These are phyloP conservation scores for Argopecten irradians DNA, from an alignment of 1,140 invertebrate species.

Conservation along the genomic window DNA sequence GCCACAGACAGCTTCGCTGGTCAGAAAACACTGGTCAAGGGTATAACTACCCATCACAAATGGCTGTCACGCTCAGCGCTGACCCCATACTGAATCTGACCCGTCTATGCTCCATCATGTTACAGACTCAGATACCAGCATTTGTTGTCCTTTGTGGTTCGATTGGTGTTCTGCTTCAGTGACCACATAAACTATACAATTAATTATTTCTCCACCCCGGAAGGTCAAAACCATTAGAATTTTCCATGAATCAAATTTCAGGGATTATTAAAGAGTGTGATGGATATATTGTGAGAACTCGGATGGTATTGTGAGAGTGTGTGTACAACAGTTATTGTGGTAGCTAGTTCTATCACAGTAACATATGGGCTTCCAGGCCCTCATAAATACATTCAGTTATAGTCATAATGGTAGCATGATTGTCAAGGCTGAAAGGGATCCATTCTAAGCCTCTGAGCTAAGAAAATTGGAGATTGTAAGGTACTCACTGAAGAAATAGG, in stretches of 20 bases:
- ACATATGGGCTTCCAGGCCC: not conserved
- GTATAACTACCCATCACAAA: conserved; percentile 1
- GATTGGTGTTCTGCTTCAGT: not conserved
- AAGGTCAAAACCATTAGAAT: conserved; percentile 17
- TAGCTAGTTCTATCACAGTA: not conserved
- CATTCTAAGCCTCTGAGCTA: not conserved
- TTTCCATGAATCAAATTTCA: conserved; percentile 22
- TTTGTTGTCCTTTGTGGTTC: not conserved
- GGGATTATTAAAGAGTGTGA: conserved; percentile 16
- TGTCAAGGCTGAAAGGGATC: not conserved
- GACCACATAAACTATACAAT: not conserved
- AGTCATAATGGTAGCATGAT: not conserved
- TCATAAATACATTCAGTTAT: not conserved
- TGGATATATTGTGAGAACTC: not conserved
- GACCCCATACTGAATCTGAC: conserved; percentile 14
- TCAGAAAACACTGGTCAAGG: not conserved
- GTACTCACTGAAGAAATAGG: not conserved
- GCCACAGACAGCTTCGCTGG: not conserved
- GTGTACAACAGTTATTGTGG: not conserved
- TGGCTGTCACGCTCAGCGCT: not conserved
- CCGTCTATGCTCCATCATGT: conserved; percentile 4
- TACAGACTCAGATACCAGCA: not conserved
- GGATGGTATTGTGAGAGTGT: not conserved
- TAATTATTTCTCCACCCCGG: conserved; percentile 20
- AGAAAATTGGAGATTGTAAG: not conserved